Evolutionary conservation across 2,797 vertebrate genomes (phyloP), one percentile per base, ranked within the genome.

Genomic region (Clangula hyemalis): DNA sequence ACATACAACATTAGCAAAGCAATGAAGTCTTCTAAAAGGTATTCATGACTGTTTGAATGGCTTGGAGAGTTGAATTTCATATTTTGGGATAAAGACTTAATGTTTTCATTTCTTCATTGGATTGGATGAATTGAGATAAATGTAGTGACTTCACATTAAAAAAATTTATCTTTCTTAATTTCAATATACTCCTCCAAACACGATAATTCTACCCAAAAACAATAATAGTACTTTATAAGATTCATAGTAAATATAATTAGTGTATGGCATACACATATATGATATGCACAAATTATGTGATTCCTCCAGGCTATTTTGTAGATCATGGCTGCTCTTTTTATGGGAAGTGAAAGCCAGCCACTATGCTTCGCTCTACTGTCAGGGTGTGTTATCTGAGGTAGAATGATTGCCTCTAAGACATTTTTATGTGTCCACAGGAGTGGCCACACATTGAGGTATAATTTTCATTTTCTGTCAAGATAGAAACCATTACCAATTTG

Each of bases 401-500:
- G 97, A 98, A 97, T 97, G 95, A 98, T 97, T 97, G 96, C 94
- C 90, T 97, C 86, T 97, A 84, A 97, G 97, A 98, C 96, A 96
- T 97, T 97, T 97, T 97, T 97, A 97, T 98, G 97, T 97, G 95
- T 98, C 97, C 97, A 41, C 96, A 93, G 95, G 96, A 98, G 94
- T 97, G 97, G 97, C 97, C 98, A 98, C 98, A 98, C 97, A 98
- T 97, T 97, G 97, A 98, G 97, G 96, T 97, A 98, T 97, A 97
- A 96, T 98, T 98, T 98, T 98, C 95, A 74, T 97, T 98, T 97
- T 98, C 96, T 98, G 97, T 98, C 98, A 97, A 97, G 97, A 97
- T 96, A 98, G 96, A 98, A 98, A 97, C 97, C 96, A 97, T 98
- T 98, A 98, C 97, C 96, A 97, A 98, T 98, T 98, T 97, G 97